Evolutionary conservation across 1,140 invertebrate genomes (phyloP), one percentile per base, ranked within the genome.

Genomic region (Diabrotica undecimpunctata): DNA sequence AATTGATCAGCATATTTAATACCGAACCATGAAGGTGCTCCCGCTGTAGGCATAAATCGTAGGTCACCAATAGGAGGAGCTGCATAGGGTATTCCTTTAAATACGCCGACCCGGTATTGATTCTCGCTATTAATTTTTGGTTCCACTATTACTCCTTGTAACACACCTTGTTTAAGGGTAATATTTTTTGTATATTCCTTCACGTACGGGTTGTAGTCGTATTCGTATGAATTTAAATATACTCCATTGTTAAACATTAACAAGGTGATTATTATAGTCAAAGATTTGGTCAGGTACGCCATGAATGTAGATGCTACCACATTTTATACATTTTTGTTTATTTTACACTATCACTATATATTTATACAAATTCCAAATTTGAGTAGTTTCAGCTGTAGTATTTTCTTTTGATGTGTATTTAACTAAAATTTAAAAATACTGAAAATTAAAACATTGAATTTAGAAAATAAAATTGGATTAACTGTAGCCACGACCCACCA

Each of bases 11-110:
- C 89, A 74, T 64, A 77, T 74, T 72, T 77, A 0, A 69, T 54
- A 5, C 70, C 72, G 10, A 65, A 54, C 70, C 72, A 74, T 5
- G 72, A 67, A 25, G 74, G 70, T 46, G 81, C 79, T 82, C 84
- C 84, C 7, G 84, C 84, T 7, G 94, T 92, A 25, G 94, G 93
- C 86, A 96, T 95, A 76, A 97, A 95, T 81, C 56, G 93, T 81
- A 74, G 81, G 84, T 77, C 66, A 3, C 90, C 91, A 0, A 90
- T 83, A 0, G 94, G 95, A n/a, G 95, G 88, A 11, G 92, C 91
- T 0, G 95, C 96, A 79, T 97, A 98, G 4, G 94, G 94, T 68
- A 97, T 85, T 0, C 95, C 95, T 54, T 86, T 72, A 72, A 83
- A 88, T 72, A 87, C 85, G 73, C 87, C 85, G 57, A 87, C 85